Evolutionary conservation across 2,888 invertebrate genomes (phyloP).

Genomic region (Calameuta filiformis): DNA sequence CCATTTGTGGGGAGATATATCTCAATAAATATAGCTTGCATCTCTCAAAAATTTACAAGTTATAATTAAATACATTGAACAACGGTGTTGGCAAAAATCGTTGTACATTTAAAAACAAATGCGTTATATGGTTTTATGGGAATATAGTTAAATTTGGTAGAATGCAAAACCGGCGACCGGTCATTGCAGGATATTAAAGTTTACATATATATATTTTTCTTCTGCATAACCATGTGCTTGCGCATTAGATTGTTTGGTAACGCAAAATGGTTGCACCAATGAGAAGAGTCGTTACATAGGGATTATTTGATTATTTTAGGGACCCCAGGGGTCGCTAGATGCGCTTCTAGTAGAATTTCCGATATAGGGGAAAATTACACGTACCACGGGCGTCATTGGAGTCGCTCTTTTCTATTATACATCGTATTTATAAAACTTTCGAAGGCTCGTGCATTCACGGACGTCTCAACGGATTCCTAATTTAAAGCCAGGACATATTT

Average conservation of each 20-base stretch:
- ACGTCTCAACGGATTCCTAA: conserved; percentile 15
- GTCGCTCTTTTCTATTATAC: conserved; percentile 28
- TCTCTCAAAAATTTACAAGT: not conserved
- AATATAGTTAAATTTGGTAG: not conserved
- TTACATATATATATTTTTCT: not conserved
- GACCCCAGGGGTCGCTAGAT: not conserved
- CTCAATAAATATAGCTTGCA: not conserved
- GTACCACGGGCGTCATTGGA: conserved; percentile 32
- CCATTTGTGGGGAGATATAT: not conserved
- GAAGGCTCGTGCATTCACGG: conserved; percentile 18
- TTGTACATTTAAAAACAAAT: not conserved
- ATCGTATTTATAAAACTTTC: conserved; percentile 33
- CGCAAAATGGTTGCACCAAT: not conserved
- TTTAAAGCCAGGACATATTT: conserved; percentile 14
- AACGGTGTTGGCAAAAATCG: not conserved
- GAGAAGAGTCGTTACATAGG: not conserved
- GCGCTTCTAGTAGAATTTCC: not conserved
- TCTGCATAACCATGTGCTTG: not conserved
- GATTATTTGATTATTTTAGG: not conserved
- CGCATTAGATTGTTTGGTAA: not conserved
- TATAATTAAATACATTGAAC: not conserved
- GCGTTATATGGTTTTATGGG: not conserved
- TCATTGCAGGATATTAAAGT: not conserved
- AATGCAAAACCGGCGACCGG: not conserved
- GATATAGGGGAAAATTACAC: not conserved